A percentile compares a stretch with the other conserved stretches of the same genome.
These are phyloP conservation scores for Loxodonta africana DNA, from an alignment of 2,113 vertebrate genomes.

Conservation along the genomic window DNA sequence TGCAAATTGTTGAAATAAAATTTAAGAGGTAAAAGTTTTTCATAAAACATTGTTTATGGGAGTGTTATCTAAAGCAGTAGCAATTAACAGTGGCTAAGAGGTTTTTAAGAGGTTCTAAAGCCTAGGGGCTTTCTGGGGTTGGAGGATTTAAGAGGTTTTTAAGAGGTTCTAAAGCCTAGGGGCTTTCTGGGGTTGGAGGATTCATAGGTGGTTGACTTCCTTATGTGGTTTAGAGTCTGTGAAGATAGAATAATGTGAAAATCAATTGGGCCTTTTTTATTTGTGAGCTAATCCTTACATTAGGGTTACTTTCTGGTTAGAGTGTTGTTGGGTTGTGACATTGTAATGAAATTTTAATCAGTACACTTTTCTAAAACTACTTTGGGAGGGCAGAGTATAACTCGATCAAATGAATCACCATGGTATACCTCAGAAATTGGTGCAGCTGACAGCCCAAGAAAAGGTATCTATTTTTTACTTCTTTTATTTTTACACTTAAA, in stretches of 20 bases:
- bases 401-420: not conserved
- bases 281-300: conserved; percentile 7
- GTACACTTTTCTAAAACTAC: conserved; percentile 45
- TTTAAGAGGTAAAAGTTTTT: conserved; percentile 31
- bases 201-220: not conserved
- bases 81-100: not conserved
- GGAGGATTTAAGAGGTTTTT: not conserved
- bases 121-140: not conserved
- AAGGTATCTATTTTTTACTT: conserved; percentile 24
- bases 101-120: not conserved
- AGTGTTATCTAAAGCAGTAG: not conserved
- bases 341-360: conserved; percentile 7
- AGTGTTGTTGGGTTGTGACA: not conserved
- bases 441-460: not conserved
- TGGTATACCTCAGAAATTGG: not conserved
- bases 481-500: not conserved
- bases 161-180: not conserved
- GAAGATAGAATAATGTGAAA: conserved; percentile 12
- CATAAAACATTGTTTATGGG: not conserved
- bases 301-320: conserved; percentile 41
- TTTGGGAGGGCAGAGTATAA: not conserved
- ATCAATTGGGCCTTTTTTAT: conserved; percentile 2
- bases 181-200: not conserved
- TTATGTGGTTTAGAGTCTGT: not conserved
- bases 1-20: conserved; percentile 37